These are phyloP conservation scores for Phthorimaea operculella DNA, from an alignment of 1,140 invertebrate species.

Conservation along the genomic window DNA sequence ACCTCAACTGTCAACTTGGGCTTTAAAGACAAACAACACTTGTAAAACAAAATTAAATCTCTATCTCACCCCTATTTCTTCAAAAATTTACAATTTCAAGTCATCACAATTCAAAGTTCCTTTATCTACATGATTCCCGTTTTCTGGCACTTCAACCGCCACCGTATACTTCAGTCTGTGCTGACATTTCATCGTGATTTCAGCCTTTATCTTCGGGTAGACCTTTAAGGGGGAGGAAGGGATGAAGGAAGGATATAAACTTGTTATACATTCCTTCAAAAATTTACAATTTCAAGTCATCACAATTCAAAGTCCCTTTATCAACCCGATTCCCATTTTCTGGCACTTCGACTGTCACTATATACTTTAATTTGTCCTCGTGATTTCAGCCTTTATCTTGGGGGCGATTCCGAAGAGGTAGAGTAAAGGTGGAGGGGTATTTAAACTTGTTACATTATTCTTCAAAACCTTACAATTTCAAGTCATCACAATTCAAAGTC, in stretches of 20 bases:
- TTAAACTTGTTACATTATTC: too few relatives aligned
- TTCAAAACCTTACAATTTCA: constrained; percentile 2
- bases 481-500: constrained; percentile 11
- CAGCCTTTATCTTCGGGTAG: constrained; percentile 43
- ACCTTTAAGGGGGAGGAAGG: constrained; percentile 23
- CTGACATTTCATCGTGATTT: constrained; percentile 50
- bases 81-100: constrained; percentile 1
- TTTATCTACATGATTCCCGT: constrained; percentile 10
- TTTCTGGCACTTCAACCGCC: constrained; percentile 24
- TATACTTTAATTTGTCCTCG: constrained; percentile 24
- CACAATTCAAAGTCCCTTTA: constrained; percentile 14
- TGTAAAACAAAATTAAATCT: too few relatives aligned
- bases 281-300: constrained; percentile 8
- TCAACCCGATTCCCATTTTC: constrained; percentile 10
- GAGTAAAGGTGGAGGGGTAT: constrained; percentile 10
- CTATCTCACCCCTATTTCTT: constrained; percentile 9
- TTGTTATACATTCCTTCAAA: background rate
- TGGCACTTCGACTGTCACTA: constrained; percentile 28
- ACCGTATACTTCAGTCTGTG: constrained; percentile 27
- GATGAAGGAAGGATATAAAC: constrained; percentile 8
- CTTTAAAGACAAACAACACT: too few relatives aligned
- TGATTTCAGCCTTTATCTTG: constrained; percentile 51
- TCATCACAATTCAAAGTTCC: constrained; percentile 14
- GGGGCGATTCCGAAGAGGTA: constrained; percentile 29
- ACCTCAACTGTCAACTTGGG: constrained; percentile 29